phyloP scores from a whole-genome alignment of 2,113 vertebrate species.

The Nesoenas mayeri region DNA sequence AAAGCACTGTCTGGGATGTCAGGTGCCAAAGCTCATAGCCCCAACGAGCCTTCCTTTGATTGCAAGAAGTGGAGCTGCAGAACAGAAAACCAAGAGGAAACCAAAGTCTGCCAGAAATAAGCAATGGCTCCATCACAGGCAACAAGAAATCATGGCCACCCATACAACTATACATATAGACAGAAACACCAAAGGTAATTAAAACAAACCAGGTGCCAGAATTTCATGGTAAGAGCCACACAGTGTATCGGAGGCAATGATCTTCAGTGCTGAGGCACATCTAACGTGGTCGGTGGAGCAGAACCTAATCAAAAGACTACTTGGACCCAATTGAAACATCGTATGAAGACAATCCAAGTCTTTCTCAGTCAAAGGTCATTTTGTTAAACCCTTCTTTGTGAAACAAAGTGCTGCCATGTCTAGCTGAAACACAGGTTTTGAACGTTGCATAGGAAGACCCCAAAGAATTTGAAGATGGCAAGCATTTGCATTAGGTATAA shows the following conservation, averaged over 20 bases:
- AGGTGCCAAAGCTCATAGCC: neutral
- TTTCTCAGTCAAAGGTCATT: constrained; percentile 48
- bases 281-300: constrained; percentile 7
- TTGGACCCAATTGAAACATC: constrained; percentile 22
- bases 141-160: neutral
- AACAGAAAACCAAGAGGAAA: neutral
- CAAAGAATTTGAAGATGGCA: constrained; percentile 60
- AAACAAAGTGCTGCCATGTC: constrained; percentile 66
- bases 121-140: neutral
- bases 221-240: neutral
- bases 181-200: neutral
- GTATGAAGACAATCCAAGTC: constrained; percentile 21
- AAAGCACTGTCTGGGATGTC: neutral
- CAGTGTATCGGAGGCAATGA: neutral
- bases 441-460: constrained; percentile 44
- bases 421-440: constrained; percentile 56
- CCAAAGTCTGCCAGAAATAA: neutral
- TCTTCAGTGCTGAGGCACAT: constrained; percentile 24
- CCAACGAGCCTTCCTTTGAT: neutral
- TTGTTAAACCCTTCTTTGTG: constrained; percentile 65
- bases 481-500: constrained; percentile 56
- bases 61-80: neutral
- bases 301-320: constrained; percentile 26
- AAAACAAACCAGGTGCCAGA: neutral
- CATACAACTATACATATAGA: neutral